Evolutionary conservation across 2,113 vertebrate species (phyloP).

Genomic region (Odocoileus hemionus): DNA sequence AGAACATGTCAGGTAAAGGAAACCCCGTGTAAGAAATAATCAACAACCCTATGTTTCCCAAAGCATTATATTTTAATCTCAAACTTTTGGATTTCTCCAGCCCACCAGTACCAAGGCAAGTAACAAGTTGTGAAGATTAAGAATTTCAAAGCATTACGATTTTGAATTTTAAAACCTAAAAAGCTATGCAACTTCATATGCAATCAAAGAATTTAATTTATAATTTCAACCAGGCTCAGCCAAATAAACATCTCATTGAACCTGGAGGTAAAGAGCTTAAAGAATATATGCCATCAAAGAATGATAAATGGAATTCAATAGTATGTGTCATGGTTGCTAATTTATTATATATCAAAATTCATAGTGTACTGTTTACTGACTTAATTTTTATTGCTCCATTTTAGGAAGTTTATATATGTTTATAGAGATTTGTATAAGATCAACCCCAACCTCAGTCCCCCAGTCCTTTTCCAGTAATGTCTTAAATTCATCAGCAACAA

Average conservation of each 20-base stretch:
- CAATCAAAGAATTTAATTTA: background rate
- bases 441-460: background rate
- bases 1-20: background rate
- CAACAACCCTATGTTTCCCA: background rate
- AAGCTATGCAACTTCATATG: background rate
- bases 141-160: background rate
- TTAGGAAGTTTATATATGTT: background rate
- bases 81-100: background rate
- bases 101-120: background rate
- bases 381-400: background rate
- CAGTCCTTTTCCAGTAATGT: background rate
- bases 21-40: background rate
- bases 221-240: no score
- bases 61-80: background rate
- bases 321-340: background rate
- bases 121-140: background rate
- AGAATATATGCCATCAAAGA: background rate
- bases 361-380: background rate
- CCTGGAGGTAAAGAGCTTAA: background rate
- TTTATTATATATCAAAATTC: background rate
- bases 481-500: constrained; percentile 19
- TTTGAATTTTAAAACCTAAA: background rate
- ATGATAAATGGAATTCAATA: background rate
- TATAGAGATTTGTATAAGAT: background rate
- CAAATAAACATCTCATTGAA: background rate